Evolutionary conservation across 2,113 vertebrate genomes (phyloP).

Genomic region (Gambusia holbrooki): DNA sequence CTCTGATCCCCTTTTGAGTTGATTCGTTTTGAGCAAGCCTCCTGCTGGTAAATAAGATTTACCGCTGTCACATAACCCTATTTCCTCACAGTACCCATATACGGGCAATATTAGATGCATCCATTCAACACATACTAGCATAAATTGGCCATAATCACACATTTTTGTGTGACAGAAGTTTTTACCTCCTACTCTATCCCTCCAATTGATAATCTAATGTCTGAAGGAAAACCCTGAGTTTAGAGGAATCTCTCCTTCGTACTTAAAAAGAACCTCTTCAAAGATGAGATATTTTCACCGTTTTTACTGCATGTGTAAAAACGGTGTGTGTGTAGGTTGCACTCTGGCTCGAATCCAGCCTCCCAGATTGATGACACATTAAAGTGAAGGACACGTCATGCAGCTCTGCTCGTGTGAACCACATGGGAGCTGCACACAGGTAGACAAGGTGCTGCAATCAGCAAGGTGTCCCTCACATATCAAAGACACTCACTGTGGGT

Average conservation of each 20-base stretch:
- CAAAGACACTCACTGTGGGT: conserved; percentile 14
- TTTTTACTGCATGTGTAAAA: conserved; percentile 8
- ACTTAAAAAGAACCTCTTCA: background rate
- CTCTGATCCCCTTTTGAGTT: too few species aligned
- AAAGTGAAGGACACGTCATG: conserved; percentile 70
- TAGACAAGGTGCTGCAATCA: conserved; percentile 45
- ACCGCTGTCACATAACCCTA: too few species aligned
- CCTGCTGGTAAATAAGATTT: too few species aligned
- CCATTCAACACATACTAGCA: background rate
- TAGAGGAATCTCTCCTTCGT: background rate
- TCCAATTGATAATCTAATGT: background rate
- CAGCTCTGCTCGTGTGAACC: conserved; percentile 58
- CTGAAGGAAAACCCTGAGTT: background rate
- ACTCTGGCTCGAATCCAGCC: conserved; percentile 50
- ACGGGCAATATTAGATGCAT: background rate
- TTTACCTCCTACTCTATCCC: background rate
- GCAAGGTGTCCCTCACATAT: conserved; percentile 44
- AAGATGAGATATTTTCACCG: background rate
- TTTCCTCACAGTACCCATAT: too few species aligned
- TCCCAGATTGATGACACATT: conserved; percentile 65
- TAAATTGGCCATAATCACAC: background rate
- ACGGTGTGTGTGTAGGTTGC: background rate
- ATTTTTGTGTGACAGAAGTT: too few species aligned
- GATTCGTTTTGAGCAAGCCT: too few species aligned
- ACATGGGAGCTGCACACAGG: conserved; percentile 37